Base-by-base conservation (phyloP, 1,140 invertebrate species). In the Drosophila bipectinata region DNA sequence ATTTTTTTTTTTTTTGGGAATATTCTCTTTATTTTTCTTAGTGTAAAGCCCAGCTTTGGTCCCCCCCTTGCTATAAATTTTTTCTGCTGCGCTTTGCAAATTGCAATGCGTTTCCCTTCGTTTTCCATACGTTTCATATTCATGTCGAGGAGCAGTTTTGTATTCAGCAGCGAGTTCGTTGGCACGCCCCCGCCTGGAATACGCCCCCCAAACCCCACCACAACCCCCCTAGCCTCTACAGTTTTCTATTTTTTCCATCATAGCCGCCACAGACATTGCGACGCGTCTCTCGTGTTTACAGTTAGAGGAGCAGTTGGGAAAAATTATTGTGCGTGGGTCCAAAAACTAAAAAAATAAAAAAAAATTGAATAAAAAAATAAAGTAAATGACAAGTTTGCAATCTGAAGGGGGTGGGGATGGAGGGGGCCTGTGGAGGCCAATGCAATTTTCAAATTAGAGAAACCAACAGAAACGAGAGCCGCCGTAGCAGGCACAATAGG, bases 111-210 rank as follows among this genome's bases (percentile, higher is more conserved):
- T 87, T 81, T 87, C 82, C 82, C 82, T 66, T 81, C 74, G 67
- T 85, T 87, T 87, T 87, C 72, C 82, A 87, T 85, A 78, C 82
- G 77, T 78, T 85, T 87, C 82, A 81, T 87, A 82, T 88, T 88
- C 78, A 79, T 79, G 83, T 82, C 66, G 82, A 45, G 77, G 52
- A 67, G 80, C 61, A 18, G 39, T 44, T 63, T 63, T 32, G 52
- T 58, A 56, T 49, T 73, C 56, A 76, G 51, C 45, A 52, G 49
- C 59, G 67, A 72, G 77, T 73, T 81, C 73, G 77, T 81, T 78
- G 77, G 48, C 64, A 59, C 63, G 55, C 73, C 74, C 77, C 73
- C 74, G 64, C 61, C 60, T 56, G 48, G 28, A 45, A 10, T 32
- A 9, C 21, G 32, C 45, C 59, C 49, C 52, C 2, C 0, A 6